phyloP scores from a whole-genome alignment of 2,113 vertebrate species.

The Tyto alba region DNA sequence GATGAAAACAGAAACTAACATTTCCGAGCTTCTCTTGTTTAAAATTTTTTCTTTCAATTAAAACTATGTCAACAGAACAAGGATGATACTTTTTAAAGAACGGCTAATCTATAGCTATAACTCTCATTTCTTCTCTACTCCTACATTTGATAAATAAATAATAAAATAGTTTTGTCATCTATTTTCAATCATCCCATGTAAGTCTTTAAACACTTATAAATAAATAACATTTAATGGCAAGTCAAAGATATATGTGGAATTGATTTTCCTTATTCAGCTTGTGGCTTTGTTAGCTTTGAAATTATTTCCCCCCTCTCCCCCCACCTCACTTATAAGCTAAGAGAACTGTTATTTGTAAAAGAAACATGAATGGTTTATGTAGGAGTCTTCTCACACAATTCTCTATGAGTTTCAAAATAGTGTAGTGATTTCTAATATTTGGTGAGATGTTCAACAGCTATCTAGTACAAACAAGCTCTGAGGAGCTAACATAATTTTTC shows the following conservation, averaged over 20 bases:
- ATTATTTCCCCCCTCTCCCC: fast-evolving
- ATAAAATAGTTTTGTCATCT: neutral
- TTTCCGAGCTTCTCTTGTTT: neutral
- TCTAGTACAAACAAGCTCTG: neutral
- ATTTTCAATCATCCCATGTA: neutral
- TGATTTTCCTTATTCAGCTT: neutral
- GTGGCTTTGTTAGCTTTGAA: neutral
- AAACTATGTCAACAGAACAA: neutral
- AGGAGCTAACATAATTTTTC: neutral
- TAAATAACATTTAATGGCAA: neutral
- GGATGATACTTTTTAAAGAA: neutral
- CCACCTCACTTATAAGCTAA: neutral
- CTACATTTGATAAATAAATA: neutral
- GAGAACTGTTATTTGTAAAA: no score
- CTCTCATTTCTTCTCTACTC: neutral
- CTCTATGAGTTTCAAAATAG: neutral
- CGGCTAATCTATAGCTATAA: neutral
- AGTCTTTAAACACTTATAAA: neutral
- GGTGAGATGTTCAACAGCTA: neutral
- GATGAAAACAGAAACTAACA: neutral
- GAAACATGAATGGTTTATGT: neutral
- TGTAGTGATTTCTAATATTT: neutral
- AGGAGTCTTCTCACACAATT: neutral
- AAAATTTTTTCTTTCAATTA: neutral
- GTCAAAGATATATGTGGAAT: neutral